Evolutionary conservation across 2,797 vertebrate species (phyloP), one percentile per base, ranked within the genome.

Genomic region (Amblyopsis hoosieri): DNA sequence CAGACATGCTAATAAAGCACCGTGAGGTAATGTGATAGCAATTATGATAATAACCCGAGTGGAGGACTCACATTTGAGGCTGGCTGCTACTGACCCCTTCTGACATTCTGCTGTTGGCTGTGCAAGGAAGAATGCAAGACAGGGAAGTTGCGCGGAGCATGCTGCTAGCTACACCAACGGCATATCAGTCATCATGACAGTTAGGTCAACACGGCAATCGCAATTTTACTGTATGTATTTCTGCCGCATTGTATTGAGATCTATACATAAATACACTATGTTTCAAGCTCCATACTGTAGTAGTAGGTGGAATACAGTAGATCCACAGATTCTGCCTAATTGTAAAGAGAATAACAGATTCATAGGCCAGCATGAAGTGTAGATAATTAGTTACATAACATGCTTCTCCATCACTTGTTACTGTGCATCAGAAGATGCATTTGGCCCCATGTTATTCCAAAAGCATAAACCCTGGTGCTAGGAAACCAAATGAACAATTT

Each of bases 141-240:
- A 68, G 68, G 60, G 49, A 79, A 62, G 64, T 45, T 67, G 74
- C 78, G 80, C 42, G 42, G 64, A 71, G 72, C 63, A 23, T 0
- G 61, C 77, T 53, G 66, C 57, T 4, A 83, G 81, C 79, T 62
- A 64, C 53, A 23, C 63, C 78, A 69, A 51, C 51, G 72, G 8
- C 9, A 72, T 52, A 83, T 87, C 82, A 79, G 67, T 85, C 78
- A 75, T 67, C 60, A 1, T 79, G 78, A 84, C 81, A 83, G 80
- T 62, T 29, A 9, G 68, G 80, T 73, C 79, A 79, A 66, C 78
- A 57, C 56, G 75, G 66, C 73, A 68, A 68, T 54, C 54, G 60
- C 62, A 76, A 55, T 51, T 65, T 79, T 59, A 66, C 67, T 53
- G 54, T 63, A 46, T 64, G 54, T 56, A 52, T 72, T 62, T 69